Percentiles rank a stretch among this genome's conserved stretches.
phyloP scores from a whole-genome alignment of 1,140 invertebrate genomes.

The Formica selysi region DNA sequence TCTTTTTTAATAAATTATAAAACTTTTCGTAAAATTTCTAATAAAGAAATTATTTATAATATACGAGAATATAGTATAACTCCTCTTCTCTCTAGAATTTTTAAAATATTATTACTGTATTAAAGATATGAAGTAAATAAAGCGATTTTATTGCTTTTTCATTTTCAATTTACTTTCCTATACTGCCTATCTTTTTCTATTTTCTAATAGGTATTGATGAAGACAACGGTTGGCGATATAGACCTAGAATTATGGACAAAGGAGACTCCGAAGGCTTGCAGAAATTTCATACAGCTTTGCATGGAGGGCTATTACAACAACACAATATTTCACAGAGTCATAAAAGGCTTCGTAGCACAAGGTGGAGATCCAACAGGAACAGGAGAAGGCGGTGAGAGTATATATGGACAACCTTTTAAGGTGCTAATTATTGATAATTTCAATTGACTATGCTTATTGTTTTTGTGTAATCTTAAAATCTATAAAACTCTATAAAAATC shows the following conservation, averaged over 20 bases:
- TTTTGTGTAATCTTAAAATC: not conserved
- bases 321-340: slow-evolving; percentile 96
- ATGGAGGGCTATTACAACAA: slow-evolving; percentile 98
- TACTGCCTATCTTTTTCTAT: not conserved
- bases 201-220: slow-evolving; percentile 92
- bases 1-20: not conserved
- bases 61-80: slow-evolving; percentile 18
- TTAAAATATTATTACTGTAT: slow-evolving; percentile 45
- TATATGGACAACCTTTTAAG: slow-evolving; percentile 97
- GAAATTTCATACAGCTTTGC: slow-evolving; percentile 99
- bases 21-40: not conserved
- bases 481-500: not conserved
- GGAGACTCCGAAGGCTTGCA: slow-evolving; percentile 97
- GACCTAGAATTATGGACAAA: slow-evolving; percentile 99
- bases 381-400: slow-evolving; percentile 97
- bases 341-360: slow-evolving; percentile 97
- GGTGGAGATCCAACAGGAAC: slow-evolving; percentile 98
- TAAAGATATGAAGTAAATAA: not conserved
- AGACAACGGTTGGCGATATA: slow-evolving; percentile 98
- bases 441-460: not conserved
- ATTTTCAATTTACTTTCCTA: slow-evolving; percentile 56
- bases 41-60: not conserved
- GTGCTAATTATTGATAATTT: slow-evolving; percentile 84
- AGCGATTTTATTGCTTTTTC: slow-evolving; percentile 15
- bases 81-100: slow-evolving; percentile 38